Evolutionary conservation across 30 jellyfish, hydroid and myxozoan species (phyloP).

Genomic region (Cassiopea andromeda): DNA sequence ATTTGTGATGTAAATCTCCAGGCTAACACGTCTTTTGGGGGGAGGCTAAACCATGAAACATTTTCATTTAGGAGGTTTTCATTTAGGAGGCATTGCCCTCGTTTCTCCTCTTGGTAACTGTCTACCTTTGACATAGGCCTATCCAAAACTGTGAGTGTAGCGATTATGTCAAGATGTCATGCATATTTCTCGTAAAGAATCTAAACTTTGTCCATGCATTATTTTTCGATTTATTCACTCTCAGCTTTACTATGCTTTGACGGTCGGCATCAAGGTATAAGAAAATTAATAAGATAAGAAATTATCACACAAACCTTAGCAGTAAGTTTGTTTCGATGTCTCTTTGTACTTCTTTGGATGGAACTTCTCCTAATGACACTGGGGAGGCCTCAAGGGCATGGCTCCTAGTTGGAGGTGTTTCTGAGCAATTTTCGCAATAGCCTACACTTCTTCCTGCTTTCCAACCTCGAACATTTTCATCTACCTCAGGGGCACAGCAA

Average conservation of each 20-base stretch:
- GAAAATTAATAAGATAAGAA: background rate
- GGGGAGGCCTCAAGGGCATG: background rate
- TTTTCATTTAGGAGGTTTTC: too few species aligned
- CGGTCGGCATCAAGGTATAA: background rate
- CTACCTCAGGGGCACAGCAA: constrained; percentile 17
- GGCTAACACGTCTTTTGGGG: too few species aligned
- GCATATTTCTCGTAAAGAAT: too few species aligned
- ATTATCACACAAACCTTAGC: background rate
- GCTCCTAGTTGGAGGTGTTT: background rate
- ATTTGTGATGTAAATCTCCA: too few species aligned
- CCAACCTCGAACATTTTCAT: constrained; percentile 36
- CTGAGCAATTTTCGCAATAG: constrained; percentile 11
- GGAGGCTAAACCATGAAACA: too few species aligned
- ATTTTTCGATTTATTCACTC: too few species aligned
- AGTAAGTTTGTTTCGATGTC: background rate
- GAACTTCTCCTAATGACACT: background rate
- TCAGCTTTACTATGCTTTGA: background rate
- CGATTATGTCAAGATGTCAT: too few species aligned
- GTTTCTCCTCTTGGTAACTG: too few species aligned
- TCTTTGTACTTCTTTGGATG: constrained; percentile 7
- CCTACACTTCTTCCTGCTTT: constrained; percentile 12
- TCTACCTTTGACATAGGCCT: too few species aligned
- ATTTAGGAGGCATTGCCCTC: too few species aligned
- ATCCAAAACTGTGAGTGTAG: too few species aligned
- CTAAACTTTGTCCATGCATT: too few species aligned